phyloP scores from a whole-genome alignment of 2,797 vertebrate genomes.

The Hypotaenidia philippensis region DNA sequence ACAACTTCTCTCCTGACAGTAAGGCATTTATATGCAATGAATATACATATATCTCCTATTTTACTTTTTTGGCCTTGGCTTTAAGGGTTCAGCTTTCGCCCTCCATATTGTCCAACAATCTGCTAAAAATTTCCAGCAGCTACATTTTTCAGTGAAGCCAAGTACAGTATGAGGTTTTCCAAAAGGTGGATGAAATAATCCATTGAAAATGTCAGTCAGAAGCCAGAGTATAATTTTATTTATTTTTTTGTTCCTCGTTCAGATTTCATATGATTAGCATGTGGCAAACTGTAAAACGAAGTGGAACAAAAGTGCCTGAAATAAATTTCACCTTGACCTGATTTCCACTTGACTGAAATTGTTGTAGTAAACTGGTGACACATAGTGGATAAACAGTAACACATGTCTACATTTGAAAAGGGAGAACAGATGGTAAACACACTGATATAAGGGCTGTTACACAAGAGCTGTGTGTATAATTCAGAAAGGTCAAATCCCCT shows the following conservation, averaged over 20 bases:
- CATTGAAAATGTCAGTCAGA: constrained; percentile 64
- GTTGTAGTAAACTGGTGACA: constrained; percentile 79
- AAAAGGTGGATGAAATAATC: constrained; percentile 65
- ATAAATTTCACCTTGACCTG: constrained; percentile 78
- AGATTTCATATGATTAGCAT: constrained; percentile 57
- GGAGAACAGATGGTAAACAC: constrained; percentile 74
- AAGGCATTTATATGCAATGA: neutral
- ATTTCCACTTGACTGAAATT: constrained; percentile 76
- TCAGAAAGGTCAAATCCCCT: constrained; percentile 61
- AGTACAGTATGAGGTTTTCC: constrained; percentile 32
- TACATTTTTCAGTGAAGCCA: constrained; percentile 20
- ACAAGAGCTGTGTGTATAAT: constrained; percentile 64
- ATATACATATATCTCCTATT: neutral
- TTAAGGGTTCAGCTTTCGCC: neutral
- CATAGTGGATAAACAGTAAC: constrained; percentile 78
- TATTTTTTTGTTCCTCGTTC: constrained; percentile 56
- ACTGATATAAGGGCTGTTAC: constrained; percentile 69
- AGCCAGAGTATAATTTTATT: constrained; percentile 57
- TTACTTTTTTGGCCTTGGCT: neutral
- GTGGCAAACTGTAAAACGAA: constrained; percentile 63
- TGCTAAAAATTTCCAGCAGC: constrained; percentile 45
- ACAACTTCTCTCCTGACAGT: neutral
- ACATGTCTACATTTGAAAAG: constrained; percentile 65
- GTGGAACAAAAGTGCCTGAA: constrained; percentile 70
- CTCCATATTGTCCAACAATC: neutral